These are phyloP conservation scores for Muschampia plurimacula DNA, from an alignment of 2,888 invertebrate species.

Conservation along the genomic window DNA sequence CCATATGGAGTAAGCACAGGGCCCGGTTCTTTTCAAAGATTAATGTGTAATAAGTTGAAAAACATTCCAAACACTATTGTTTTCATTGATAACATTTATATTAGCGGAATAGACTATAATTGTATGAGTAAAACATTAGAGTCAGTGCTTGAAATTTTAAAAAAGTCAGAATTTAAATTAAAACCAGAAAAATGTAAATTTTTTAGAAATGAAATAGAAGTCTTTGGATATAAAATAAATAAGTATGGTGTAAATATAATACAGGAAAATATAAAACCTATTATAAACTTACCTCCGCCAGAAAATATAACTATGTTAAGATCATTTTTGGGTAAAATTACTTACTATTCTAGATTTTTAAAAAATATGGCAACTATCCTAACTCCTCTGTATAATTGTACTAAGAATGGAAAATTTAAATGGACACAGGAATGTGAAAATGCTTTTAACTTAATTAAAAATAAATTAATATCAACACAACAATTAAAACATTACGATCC, in stretches of 20 bases:
- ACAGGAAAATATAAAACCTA: not conserved
- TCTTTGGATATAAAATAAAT: not conserved
- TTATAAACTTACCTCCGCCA: not conserved
- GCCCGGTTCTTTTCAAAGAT: not conserved
- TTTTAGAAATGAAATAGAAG: not conserved
- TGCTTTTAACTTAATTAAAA: not conserved
- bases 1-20: not conserved
- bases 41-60: not conserved
- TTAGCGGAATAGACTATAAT: not conserved
- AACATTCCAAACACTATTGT: not conserved
- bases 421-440: not conserved
- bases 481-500: not conserved
- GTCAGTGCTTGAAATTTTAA: not conserved
- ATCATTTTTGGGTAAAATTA: not conserved
- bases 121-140: not conserved
- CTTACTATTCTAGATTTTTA: not conserved
- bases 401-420: not conserved
- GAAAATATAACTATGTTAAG: not conserved
- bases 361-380: not conserved
- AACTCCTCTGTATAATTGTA: not conserved
- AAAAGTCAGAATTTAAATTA: not conserved
- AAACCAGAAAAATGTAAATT: not conserved
- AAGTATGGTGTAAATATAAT: not conserved
- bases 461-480: not conserved
- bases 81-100: not conserved